Evolutionary conservation across 2,797 vertebrate genomes (phyloP).

Genomic region (Sebastes hubbsi): DNA sequence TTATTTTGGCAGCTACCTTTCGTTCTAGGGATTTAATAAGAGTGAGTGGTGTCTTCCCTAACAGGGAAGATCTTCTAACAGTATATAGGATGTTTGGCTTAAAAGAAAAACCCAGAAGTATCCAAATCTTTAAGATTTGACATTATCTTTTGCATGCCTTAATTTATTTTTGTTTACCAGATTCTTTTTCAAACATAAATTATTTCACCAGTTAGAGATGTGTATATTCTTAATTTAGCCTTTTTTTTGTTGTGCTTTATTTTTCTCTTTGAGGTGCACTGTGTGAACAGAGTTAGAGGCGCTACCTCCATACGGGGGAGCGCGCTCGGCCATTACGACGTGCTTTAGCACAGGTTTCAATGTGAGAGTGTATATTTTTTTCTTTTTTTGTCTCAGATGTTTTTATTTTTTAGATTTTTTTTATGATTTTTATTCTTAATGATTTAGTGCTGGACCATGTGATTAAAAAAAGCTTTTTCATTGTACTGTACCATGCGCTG

Average conservation of each 20-base stretch:
- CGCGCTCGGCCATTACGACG: not conserved
- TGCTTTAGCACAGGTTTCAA: constrained; percentile 30
- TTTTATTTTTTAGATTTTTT: constrained; percentile 33
- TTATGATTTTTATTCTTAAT: constrained; percentile 10
- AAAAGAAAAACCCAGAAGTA: constrained; percentile 17
- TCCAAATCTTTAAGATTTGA: constrained; percentile 58
- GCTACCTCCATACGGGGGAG: constrained; percentile 2
- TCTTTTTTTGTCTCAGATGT: constrained; percentile 40
- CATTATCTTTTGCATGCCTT: constrained; percentile 79
- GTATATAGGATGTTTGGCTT: constrained; percentile 48
- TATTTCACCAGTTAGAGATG: constrained; percentile 63
- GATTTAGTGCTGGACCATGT: constrained; percentile 51
- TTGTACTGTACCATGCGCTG: constrained; percentile 58
- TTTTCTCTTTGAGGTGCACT: constrained; percentile 72
- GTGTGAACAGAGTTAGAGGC: constrained; percentile 48
- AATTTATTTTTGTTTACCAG: constrained; percentile 74
- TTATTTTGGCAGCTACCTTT: constrained; percentile 84
- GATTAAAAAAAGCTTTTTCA: constrained; percentile 34
- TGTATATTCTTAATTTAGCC: constrained; percentile 57
- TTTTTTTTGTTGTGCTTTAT: constrained; percentile 36
- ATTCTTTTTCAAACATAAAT: constrained; percentile 50
- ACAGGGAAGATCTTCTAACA: constrained; percentile 45
- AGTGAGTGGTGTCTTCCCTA: constrained; percentile 53
- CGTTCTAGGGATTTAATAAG: constrained; percentile 59
- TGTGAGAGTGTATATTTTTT: constrained; percentile 40